Base-by-base conservation (phyloP, 2,888 invertebrate genomes). In the Physocephala rufipes region DNA sequence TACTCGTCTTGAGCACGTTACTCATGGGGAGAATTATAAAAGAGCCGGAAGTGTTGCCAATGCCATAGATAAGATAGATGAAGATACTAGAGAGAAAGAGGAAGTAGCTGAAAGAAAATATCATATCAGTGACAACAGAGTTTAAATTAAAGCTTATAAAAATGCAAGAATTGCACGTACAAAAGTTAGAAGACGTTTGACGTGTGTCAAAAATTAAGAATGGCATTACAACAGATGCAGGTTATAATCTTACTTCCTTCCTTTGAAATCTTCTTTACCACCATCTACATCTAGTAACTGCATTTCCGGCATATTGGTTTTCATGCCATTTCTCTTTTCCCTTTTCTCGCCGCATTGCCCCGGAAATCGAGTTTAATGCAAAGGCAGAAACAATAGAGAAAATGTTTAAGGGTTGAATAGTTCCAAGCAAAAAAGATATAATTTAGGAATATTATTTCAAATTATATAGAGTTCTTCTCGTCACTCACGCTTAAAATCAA, bases 1-100 rank as follows among this genome's bases (percentile, higher is more conserved):
- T 36, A 21, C 26, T 21, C 67, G 47, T 67, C 45, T 67, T 67
- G n/a, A 67, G 67, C 67, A 67, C 67, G 67, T n/a, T 67, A 58
- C 26, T 51, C 16, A 49, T n/a, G n/a, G n/a, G n/a, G n/a, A n/a
- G n/a, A n/a, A n/a, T n/a, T n/a, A n/a, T n/a, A n/a, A n/a, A n/a
- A n/a, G n/a, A n/a, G n/a, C 64, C 64, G 64, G 64, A 64, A 64
- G 64, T 64, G 64, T 47, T 64, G 45, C 13, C 64, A 64, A 21
- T 26, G 4, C 28, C 59, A 59, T 0, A 16, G 58, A 13, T 16
- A 30, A 28, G n/a, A 59, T 5, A 55, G 55, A 19, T n/a, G n/a
- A n/a, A n/a, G n/a, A n/a, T n/a, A n/a, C n/a, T n/a, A n/a, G 21
- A 13, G 55, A 24, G 55, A 24, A 2, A 12, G 13, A 26, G 21